Percentiles rank a stretch among this genome's conserved stretches.
phyloP scores from a whole-genome alignment of 2,113 vertebrate genomes.

The Cebidichthys violaceus region DNA sequence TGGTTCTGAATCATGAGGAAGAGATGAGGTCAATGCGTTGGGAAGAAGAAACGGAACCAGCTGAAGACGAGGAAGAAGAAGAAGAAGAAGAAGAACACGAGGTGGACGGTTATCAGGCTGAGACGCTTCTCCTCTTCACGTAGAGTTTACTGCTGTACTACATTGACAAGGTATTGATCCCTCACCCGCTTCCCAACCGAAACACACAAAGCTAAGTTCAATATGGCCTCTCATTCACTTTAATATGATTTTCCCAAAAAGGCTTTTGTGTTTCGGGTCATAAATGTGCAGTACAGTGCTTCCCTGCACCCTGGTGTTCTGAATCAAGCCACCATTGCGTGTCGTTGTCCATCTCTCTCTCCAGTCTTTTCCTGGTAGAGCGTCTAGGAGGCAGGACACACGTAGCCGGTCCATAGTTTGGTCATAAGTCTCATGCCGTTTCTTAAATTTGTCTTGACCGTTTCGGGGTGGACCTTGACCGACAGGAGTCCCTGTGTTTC shows the following conservation, averaged over 20 bases:
- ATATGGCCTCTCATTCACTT: background rate
- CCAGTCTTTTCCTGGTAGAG: background rate
- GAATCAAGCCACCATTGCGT: background rate
- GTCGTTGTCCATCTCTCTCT: background rate
- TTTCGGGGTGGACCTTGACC: too few relatives aligned
- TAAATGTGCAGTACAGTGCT: background rate
- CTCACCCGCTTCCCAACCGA: background rate
- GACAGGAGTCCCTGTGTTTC: background rate
- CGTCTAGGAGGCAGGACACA: background rate
- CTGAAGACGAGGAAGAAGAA: background rate
- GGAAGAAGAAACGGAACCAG: conserved; percentile 24
- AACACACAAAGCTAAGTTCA: background rate
- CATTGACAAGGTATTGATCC: background rate
- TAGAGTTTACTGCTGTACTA: background rate
- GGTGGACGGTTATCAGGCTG: background rate
- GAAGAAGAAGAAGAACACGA: background rate
- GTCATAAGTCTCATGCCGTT: background rate
- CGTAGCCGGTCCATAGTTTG: background rate
- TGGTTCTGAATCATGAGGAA: conserved; percentile 15
- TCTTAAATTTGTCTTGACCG: background rate
- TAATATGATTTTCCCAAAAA: background rate
- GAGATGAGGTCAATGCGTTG: background rate
- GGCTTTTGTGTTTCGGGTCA: background rate
- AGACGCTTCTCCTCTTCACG: background rate
- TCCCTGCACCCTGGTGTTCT: background rate